Evolutionary conservation across 1,140 invertebrate species (phyloP).

Genomic region (Eurytemora carolleeae): DNA sequence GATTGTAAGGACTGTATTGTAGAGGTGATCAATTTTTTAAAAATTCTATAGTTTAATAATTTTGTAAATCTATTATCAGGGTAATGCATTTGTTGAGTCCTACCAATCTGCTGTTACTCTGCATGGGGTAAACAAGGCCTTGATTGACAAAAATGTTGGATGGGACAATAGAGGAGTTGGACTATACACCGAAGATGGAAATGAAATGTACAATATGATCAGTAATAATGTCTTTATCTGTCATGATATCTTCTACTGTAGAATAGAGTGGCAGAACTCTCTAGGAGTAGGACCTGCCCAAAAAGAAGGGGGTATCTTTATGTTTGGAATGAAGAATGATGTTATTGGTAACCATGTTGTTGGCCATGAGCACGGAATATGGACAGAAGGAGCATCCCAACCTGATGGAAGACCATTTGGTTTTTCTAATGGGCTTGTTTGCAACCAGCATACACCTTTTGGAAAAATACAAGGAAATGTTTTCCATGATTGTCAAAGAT

Average conservation of each 20-base stretch:
- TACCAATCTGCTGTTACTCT: not conserved
- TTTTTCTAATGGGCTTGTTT: not conserved
- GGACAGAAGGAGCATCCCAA: not conserved
- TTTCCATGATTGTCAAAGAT: not conserved
- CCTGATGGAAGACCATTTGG: not conserved
- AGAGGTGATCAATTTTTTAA: too few relatives aligned
- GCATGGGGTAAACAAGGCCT: not conserved
- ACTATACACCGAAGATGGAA: not conserved
- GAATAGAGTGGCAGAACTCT: not conserved
- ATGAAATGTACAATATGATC: not conserved
- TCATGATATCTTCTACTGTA: not conserved
- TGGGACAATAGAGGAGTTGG: not conserved
- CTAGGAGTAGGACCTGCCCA: not conserved
- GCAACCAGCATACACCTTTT: not conserved
- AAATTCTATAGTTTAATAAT: too few relatives aligned
- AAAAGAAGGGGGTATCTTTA: not conserved
- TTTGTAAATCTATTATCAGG: not conserved
- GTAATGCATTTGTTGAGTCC: not conserved
- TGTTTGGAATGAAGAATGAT: not conserved
- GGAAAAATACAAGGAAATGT: not conserved
- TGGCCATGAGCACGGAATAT: not conserved
- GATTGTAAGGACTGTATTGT: not conserved
- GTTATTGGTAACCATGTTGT: not conserved
- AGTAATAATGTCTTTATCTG: not conserved
- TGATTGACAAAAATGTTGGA: not conserved